Evolutionary conservation across 2,888 invertebrate species (phyloP).

Genomic region (Drosophila paranaensis): DNA sequence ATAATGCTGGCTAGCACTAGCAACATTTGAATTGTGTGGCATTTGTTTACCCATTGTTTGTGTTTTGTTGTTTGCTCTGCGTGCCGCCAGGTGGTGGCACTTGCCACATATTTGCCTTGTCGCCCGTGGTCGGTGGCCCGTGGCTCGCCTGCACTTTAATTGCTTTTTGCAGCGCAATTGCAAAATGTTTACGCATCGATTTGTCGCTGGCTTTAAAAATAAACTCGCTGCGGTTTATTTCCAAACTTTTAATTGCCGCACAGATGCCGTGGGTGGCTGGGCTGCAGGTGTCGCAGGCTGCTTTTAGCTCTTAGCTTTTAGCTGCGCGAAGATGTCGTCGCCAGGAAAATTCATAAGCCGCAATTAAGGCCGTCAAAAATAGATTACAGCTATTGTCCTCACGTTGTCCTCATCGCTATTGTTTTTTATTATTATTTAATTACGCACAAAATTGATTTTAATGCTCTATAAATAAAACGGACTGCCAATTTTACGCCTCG

Average conservation of each 20-base stretch:
- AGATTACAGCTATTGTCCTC: slow-evolving; percentile 39
- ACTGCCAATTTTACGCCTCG: slow-evolving; percentile 65
- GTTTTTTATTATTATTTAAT: slow-evolving; percentile 51
- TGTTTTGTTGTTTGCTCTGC: slow-evolving; percentile 30
- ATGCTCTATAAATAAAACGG: slow-evolving; percentile 73
- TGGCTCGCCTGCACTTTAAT: slow-evolving; percentile 48
- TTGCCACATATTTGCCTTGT: slow-evolving; percentile 26
- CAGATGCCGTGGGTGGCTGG: background rate
- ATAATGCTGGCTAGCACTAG: slow-evolving; percentile 43
- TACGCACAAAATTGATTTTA: slow-evolving; percentile 76
- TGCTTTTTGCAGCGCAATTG: slow-evolving; percentile 49
- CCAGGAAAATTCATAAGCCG: slow-evolving; percentile 42
- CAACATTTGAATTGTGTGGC: slow-evolving; percentile 41
- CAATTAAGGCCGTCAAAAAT: slow-evolving; percentile 58
- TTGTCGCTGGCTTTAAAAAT: slow-evolving; percentile 32
- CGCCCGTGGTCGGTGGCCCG: background rate
- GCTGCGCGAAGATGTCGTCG: slow-evolving; percentile 23
- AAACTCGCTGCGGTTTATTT: slow-evolving; percentile 29
- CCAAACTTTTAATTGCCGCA: slow-evolving; percentile 14
- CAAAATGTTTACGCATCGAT: slow-evolving; percentile 32
- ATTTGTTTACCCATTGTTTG: slow-evolving; percentile 52
- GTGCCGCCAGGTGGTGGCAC: slow-evolving; percentile 54
- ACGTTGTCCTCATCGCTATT: slow-evolving; percentile 19
- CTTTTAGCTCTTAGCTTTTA: background rate
- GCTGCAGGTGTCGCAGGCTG: slow-evolving; percentile 12